Evolutionary conservation across 2,888 invertebrate genomes (phyloP).

Genomic region (Acleris laterana): DNA sequence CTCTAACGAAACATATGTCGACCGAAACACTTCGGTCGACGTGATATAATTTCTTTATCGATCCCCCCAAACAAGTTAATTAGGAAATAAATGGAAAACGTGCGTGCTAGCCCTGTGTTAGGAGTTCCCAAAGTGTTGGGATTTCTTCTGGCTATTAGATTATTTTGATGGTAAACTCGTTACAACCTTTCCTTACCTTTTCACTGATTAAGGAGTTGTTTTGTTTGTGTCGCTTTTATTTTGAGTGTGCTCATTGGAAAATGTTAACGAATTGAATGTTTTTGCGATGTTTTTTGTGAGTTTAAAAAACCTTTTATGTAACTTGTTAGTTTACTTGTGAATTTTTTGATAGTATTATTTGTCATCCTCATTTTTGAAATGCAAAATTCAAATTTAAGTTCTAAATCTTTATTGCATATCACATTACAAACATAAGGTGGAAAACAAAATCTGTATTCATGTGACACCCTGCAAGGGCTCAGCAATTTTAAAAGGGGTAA

Average conservation of each 20-base stretch:
- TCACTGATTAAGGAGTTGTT: conserved; percentile 19
- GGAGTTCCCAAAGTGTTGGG: conserved; percentile 28
- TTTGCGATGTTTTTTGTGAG: too few species aligned
- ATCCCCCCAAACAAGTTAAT: conserved; percentile 48
- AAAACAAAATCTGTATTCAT: too few species aligned
- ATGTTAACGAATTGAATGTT: too few species aligned
- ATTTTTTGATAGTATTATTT: too few species aligned
- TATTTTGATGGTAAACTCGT: conserved; percentile 32
- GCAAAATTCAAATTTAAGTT: too few species aligned
- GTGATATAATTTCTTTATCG: conserved; percentile 39
- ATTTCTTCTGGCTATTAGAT: conserved; percentile 31
- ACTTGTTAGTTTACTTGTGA: too few species aligned
- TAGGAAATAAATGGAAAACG: conserved; percentile 55
- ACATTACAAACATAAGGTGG: too few species aligned
- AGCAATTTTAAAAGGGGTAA: too few species aligned
- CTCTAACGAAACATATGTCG: conserved; percentile 29
- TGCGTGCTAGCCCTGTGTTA: conserved; percentile 37
- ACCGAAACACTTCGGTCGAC: conserved; percentile 30
- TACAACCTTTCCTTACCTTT: conserved; percentile 13
- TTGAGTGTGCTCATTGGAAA: background rate
- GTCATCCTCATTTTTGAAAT: too few species aligned
- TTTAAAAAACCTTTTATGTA: too few species aligned
- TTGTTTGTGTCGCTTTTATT: background rate
- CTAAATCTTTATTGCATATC: too few species aligned
- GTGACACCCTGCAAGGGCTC: too few species aligned